Evolutionary conservation across 2,113 vertebrate species (phyloP), one percentile per base, ranked within the genome.

Genomic region (Caloenas nicobarica): DNA sequence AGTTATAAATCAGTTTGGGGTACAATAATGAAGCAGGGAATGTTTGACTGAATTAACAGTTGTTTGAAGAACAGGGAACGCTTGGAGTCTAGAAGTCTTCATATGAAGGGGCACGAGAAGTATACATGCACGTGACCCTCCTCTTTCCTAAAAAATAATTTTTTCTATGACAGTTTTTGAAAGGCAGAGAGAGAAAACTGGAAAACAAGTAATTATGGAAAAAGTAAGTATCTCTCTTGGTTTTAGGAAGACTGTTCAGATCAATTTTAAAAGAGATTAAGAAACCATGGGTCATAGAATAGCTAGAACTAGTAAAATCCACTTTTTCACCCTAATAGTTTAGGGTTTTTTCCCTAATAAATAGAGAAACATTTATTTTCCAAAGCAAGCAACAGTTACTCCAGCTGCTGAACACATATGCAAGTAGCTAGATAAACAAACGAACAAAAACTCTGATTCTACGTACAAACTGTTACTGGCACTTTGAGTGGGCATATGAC

Each of bases 321-420:
- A 48, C n/a, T 62, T 78, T 80, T 65, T 60, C 28, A 34, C 57
- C 29, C 65, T 71, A 78, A 56, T 3, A 46, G 19, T 73, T 66
- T 34, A 73, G 60, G 2, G 0, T 2, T 86, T 88, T 28, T 69
- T 29, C 66, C 76, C 83, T 86, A 91, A 88, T 82, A 94, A 96
- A 79, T 50, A 92, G 36, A 76, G 54, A 96, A 96, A 64, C 14
- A 18, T 81, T 93, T 87, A 51, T 88, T 95, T 96, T 94, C 85
- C 85, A 91, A 93, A 97, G 51, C 81, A 96, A 92, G 78, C 71
- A 91, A 87, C 5, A 57, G 66, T 94, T 95, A 81, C 62, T 78
- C 3, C 91, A 93, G 74, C 79, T 83, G 86, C 81, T 95, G 68
- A 66, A 62, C 25, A 78, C 29, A 68, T 17, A 34, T 44, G 28